Base-by-base conservation (phyloP, 2,113 vertebrate genomes). In the Addax nasomaculatus region DNA sequence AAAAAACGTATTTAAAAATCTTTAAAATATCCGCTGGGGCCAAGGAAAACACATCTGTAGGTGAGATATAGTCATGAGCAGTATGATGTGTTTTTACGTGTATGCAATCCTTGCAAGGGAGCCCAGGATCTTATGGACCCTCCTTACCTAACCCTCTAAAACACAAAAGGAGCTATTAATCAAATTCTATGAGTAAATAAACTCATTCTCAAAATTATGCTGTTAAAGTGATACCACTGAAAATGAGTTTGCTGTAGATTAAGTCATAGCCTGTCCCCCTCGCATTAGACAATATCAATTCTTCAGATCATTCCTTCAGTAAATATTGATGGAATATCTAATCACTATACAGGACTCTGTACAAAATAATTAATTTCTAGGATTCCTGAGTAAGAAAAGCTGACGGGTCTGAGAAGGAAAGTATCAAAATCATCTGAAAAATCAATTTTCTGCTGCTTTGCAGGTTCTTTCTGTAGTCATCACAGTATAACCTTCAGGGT, bases 311-410 rank as follows among this genome's bases (percentile, higher is more conserved):
- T 60, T 62, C 29, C 85, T 89, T 95, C 49, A 78, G 57, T 84
- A 94, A 96, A 96, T 93, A 78, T 21, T 49, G 89, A 90, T 33
- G 23, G 83, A 88, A n/a, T 51, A 3, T 21, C 84, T n/a, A 55
- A 97, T 92, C 17, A 30, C 36, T 39, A 70, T 21, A 17, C 76
- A 88, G 60, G 45, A 49, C 27, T 39, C 6, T 57, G 11, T n/a
- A 62, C 15, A 92, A 70, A 92, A 84, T 53, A 94, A 96, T 94
- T 87, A 93, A 93, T 79, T 80, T 67, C 53, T 27, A 53, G 79
- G 62, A 45, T 36, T 92, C 58, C 78, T 29, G 17, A 83, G 78
- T 39, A 78, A 89, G 79, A 91, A 62, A 53, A 96, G 79, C 33
- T 95, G 60, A 62, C 36, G 62, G 23, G 53, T 89, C 60, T 49